These are phyloP conservation scores for Ciconia maguari DNA, from an alignment of 2,113 vertebrate species.

Conservation along the genomic window DNA sequence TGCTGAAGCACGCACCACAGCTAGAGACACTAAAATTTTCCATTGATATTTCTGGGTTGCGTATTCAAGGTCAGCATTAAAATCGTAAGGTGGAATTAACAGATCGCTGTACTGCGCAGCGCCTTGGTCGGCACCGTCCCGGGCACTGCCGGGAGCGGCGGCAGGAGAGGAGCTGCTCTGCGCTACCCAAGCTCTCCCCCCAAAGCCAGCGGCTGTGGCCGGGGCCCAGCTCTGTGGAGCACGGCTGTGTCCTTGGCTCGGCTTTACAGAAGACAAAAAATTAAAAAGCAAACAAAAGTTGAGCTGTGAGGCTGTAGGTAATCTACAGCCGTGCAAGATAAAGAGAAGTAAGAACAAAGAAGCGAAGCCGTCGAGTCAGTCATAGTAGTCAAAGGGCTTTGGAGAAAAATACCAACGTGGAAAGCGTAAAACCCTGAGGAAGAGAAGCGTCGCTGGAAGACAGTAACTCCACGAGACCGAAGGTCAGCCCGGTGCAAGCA, in stretches of 20 bases:
- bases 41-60: neutral
- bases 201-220: fast-evolving
- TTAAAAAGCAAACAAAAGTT: neutral
- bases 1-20: neutral
- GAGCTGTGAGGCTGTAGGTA: neutral
- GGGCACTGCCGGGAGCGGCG: fast-evolving
- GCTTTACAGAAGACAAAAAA: neutral
- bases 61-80: neutral
- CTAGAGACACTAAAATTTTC: neutral
- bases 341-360: neutral
- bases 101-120: fast-evolving
- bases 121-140: neutral
- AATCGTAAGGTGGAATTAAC: fast-evolving
- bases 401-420: neutral
- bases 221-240: neutral
- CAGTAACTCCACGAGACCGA: neutral
- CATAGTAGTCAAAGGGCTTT: neutral
- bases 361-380: neutral
- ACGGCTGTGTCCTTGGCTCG: neutral
- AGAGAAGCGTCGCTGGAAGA: neutral
- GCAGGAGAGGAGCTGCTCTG: neutral
- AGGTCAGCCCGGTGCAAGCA: neutral
- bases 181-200: fast-evolving
- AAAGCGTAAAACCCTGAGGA: neutral
- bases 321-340: neutral